Base-by-base conservation (phyloP, 2,888 invertebrate species). In the Reticulitermes lucifugus region DNA sequence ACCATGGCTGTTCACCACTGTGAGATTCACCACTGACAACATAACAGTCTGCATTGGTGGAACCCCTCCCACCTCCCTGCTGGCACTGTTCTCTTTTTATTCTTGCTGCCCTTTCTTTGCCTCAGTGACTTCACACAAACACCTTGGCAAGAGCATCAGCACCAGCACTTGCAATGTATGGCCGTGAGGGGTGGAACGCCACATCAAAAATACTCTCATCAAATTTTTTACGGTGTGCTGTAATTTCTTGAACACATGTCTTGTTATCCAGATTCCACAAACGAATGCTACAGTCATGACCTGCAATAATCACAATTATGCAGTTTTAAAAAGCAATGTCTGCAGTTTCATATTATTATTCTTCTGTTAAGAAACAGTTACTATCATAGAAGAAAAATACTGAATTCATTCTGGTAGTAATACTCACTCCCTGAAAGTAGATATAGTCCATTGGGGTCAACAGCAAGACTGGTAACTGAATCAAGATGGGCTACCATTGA, bases 211-310 rank as follows among this genome's bases (percentile, higher is more conserved):
- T 99, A 91, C 98, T 97, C 93, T 99, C 99, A 92, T 99, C 99
- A 93, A 98, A 98, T 93, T 99, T 99, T 93, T 99, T 99, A 90
- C 99, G 96, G 93, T 99, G 99, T 89, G 99, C 98, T 84, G 99
- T 99, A 91, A 99, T 99, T 92, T 99, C 99, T 92, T 99, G 99
- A 89, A 99, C 98, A 93, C 99, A 99, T 87, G 98, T 98, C 93
- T 98, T 98, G 92, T 97, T 98, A 93, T 99, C 98, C 90, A 99
- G 94, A 93, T 99, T 98, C 99, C 99, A 99, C 89, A 99, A 94
- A 89, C 99, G 95, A 91, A 99, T 97, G 89, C 99, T 99, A 92
- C 98, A 98, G 92, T 99, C 99, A 92, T 99, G 99, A 91, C 95
- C 93, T 94, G 89, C 90, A 88, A 81, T 55, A 18, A 5, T 18